phyloP scores from a whole-genome alignment of 2,888 invertebrate genomes.

The Dryadula phaetusa region DNA sequence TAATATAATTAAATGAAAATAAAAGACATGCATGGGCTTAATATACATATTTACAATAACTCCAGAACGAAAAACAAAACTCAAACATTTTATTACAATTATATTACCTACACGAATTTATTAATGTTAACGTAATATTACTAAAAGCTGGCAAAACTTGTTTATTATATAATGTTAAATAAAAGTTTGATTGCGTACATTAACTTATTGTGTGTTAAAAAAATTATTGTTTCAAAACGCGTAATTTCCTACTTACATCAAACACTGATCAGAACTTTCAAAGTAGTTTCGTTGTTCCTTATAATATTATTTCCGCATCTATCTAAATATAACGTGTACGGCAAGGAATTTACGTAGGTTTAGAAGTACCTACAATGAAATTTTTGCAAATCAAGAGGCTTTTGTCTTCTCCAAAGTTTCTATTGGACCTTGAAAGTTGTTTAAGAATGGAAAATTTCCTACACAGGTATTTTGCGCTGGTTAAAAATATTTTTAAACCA shows the following conservation, averaged over 20 bases:
- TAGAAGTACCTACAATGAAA: no score
- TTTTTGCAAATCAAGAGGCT: neutral
- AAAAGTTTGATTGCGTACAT: neutral
- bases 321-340: neutral
- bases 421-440: slow-evolving; percentile 12
- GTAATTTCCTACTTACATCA: slow-evolving; percentile 17
- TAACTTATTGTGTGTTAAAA: slow-evolving; percentile 7
- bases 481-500: slow-evolving; percentile 13
- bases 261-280: slow-evolving; percentile 1
- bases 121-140: neutral
- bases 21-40: neutral
- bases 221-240: slow-evolving; percentile 2
- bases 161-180: slow-evolving; percentile 3
- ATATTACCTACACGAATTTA: slow-evolving; percentile 1
- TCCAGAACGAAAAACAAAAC: neutral
- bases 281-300: neutral
- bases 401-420: slow-evolving; percentile 12
- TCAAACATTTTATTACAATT: slow-evolving; percentile 3
- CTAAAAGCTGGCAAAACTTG: slow-evolving; percentile 5
- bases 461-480: neutral
- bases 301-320: slow-evolving; percentile 4
- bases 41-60: neutral
- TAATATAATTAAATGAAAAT: neutral
- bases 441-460: slow-evolving; percentile 7
- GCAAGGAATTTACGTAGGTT: neutral